Conservation (phyloP, 1,140 invertebrate species). For the Samia ricini region DNA sequence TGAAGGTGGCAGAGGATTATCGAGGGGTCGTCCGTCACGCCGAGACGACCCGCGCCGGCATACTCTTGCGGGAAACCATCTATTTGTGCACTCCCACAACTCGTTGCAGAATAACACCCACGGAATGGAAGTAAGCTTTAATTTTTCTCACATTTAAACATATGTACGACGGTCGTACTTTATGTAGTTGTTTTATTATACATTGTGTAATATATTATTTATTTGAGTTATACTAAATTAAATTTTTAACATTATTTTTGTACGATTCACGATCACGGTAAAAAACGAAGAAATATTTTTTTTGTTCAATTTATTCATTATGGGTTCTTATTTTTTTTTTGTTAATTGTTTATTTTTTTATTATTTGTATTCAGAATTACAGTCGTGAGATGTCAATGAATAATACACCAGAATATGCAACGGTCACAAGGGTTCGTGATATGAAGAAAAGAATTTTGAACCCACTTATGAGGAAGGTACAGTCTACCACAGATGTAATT, state of each 20-base stretch:
- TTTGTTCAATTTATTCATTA: not conserved
- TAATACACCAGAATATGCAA: constrained; percentile 48
- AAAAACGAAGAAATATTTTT: too few relatives aligned
- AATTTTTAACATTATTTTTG: too few relatives aligned
- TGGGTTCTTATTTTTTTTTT: constrained; percentile 16
- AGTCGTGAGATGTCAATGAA: constrained; percentile 21
- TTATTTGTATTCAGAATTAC: not conserved
- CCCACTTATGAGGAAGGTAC: constrained; percentile 48
- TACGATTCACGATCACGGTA: too few relatives aligned
- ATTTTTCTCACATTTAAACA: too few relatives aligned
- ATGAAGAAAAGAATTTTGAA: constrained; percentile 35
- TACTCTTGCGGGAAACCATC: constrained; percentile 60
- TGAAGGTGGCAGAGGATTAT: constrained; percentile 43
- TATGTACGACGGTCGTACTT: not conserved
- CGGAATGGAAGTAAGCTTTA: constrained; percentile 48
- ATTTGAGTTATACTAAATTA: too few relatives aligned
- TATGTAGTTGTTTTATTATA: too few relatives aligned
- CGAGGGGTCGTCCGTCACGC: constrained; percentile 45
- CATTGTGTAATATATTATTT: too few relatives aligned
- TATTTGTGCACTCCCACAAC: constrained; percentile 52
- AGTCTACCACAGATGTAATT: not conserved
- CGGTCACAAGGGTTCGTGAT: constrained; percentile 40
- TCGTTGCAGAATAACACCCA: constrained; percentile 32
- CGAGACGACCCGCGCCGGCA: constrained; percentile 62
- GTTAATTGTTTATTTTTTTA: constrained; percentile 21